These are phyloP conservation scores for Peucedramus taeniatus DNA, from an alignment of 2,113 vertebrate genomes.

Conservation along the genomic window DNA sequence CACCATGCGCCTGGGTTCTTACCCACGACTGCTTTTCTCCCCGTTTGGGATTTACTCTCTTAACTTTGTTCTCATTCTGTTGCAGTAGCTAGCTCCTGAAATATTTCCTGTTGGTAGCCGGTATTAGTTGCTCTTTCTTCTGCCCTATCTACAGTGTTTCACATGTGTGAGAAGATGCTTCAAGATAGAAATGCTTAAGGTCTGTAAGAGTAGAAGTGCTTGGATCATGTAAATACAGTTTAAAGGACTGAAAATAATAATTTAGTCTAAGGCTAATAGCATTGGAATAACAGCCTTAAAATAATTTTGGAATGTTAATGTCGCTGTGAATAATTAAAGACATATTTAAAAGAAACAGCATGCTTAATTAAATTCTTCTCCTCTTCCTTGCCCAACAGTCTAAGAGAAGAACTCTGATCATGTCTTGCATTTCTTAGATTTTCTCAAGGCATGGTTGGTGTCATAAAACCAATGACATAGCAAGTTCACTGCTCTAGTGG, in stretches of 20 bases:
- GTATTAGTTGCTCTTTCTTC: not conserved
- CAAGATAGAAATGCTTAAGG: not conserved
- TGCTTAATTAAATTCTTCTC: not conserved
- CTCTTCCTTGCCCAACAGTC: not conserved
- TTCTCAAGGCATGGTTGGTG: not conserved
- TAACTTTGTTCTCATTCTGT: not conserved
- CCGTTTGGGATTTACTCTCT: not conserved
- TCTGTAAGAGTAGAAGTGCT: not conserved
- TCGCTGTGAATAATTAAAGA: not conserved
- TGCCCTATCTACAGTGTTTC: fast-evolving
- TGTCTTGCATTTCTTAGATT: not conserved
- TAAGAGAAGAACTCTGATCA: not conserved
- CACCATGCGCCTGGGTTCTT: fast-evolving
- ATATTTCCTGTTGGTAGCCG: not conserved
- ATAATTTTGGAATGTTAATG: not conserved
- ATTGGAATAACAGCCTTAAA: not conserved
- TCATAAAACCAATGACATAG: not conserved
- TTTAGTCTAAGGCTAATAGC: not conserved
- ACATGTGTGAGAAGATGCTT: not conserved
- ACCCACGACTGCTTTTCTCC: not conserved
- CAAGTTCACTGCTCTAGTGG: not conserved
- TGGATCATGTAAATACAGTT: not conserved
- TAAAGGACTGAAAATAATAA: not conserved
- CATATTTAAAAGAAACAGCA: not conserved
- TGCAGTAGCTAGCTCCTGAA: not conserved